Percentiles rank a stretch among this genome's conserved stretches.
These are phyloP conservation scores for Gastrophysa polygoni DNA, from an alignment of 2,888 invertebrate species.

Conservation along the genomic window DNA sequence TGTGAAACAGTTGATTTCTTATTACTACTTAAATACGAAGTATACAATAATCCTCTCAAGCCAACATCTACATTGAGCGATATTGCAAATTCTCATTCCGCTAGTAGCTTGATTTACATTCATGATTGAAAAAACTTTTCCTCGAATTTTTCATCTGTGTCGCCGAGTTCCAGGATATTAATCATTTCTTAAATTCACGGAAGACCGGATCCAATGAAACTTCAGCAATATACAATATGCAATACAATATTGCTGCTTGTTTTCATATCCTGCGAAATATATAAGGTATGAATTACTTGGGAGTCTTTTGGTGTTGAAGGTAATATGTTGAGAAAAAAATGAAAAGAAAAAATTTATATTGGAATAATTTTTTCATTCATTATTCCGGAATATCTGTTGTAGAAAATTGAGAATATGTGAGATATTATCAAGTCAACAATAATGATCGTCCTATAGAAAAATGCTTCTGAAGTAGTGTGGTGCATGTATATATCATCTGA, in stretches of 20 bases:
- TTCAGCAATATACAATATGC: no score
- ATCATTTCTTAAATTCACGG: constrained; percentile 1
- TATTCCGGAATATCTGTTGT: no score
- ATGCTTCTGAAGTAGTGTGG: no score
- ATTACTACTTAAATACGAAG: no score
- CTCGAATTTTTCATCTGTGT: background rate
- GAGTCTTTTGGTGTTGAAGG: background rate
- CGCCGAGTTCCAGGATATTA: background rate
- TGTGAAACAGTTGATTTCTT: no score
- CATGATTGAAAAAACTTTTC: background rate
- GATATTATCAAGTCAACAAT: no score
- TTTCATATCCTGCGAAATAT: background rate
- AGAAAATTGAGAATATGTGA: no score
- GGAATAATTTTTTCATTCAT: no score
- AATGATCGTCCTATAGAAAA: no score
- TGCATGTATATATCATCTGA: no score
- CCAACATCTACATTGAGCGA: no score
- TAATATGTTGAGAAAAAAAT: background rate
- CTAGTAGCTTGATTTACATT: constrained; percentile 4
- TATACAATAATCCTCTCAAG: background rate
- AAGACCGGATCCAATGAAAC: background rate
- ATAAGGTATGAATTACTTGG: background rate
- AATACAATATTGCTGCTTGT: background rate
- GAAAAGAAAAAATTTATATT: no score
- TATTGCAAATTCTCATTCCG: background rate